Evolutionary conservation across 2,888 invertebrate genomes (phyloP).

Genomic region (Ornithoptera priamus): DNA sequence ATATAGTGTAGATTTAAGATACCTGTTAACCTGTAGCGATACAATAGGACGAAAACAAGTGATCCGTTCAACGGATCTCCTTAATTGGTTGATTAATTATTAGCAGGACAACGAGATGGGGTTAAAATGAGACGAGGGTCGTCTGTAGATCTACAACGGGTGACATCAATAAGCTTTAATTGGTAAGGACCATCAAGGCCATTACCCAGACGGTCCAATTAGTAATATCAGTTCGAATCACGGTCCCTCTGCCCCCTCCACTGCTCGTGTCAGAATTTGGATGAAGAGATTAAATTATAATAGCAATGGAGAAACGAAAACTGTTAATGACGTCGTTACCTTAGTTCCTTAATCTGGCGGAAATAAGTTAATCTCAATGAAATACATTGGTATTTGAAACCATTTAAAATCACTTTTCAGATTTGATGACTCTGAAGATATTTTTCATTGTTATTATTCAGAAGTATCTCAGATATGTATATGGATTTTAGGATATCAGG

Average conservation of each 20-base stretch:
- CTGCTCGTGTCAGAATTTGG: constrained; percentile 25
- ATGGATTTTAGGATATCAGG: too few relatives aligned
- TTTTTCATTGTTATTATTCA: too few relatives aligned
- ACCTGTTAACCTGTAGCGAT: background rate
- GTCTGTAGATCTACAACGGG: constrained; percentile 61
- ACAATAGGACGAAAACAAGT: constrained; percentile 53
- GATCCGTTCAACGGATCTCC: constrained; percentile 49
- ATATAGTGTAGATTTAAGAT: background rate
- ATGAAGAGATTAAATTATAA: constrained; percentile 30
- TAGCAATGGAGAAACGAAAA: constrained; percentile 3
- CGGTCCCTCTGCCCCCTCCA: constrained; percentile 26
- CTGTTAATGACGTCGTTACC: background rate
- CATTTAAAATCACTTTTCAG: too few relatives aligned
- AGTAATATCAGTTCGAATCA: constrained; percentile 58
- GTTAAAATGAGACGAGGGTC: constrained; percentile 75
- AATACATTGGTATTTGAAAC: background rate
- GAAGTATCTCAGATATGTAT: too few relatives aligned
- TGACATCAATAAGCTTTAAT: constrained; percentile 77
- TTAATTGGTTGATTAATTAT: constrained; percentile 79
- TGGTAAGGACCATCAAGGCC: constrained; percentile 69
- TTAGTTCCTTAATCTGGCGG: constrained; percentile 8
- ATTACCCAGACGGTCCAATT: constrained; percentile 66
- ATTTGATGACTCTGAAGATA: too few relatives aligned
- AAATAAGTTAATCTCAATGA: background rate
- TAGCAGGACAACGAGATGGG: constrained; percentile 66